Conservation (phyloP, 2,888 invertebrate genomes). For the Drosophila buzzatii region DNA sequence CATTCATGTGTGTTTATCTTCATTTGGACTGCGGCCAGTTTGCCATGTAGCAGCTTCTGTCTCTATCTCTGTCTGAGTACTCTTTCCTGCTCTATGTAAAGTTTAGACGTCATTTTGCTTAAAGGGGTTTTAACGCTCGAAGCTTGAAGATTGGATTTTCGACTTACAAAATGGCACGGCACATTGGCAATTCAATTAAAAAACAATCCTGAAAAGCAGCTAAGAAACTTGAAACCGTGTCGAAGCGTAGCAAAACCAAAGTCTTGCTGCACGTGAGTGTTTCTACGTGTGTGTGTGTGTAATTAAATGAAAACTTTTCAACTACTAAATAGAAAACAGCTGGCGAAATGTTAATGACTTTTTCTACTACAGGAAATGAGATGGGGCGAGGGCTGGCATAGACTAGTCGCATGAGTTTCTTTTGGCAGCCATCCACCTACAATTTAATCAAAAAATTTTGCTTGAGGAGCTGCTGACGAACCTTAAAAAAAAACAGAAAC, state of each 20-base stretch:
- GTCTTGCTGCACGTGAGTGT: not conserved
- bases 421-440: conserved; percentile 37
- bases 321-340: conserved; percentile 51
- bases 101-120: conserved; percentile 53
- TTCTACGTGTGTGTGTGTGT: conserved; percentile 27
- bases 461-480: conserved; percentile 54
- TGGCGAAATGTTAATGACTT: conserved; percentile 67
- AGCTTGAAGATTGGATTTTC: conserved; percentile 68
- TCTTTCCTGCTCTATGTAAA: conserved; percentile 24
- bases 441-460: conserved; percentile 61
- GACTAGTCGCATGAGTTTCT: not conserved
- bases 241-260: conserved; percentile 41
- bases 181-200: conserved; percentile 73
- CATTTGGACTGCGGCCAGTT: conserved; percentile 48
- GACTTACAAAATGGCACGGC: conserved; percentile 38
- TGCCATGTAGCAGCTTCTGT: not conserved
- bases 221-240: conserved; percentile 42
- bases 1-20: conserved; percentile 77
- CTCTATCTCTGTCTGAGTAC: not conserved
- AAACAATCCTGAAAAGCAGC: conserved; percentile 28
- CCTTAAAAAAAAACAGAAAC: conserved; percentile 24
- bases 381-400: not conserved
- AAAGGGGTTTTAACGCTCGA: conserved; percentile 50
- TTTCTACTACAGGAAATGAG: conserved; percentile 61
- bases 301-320: conserved; percentile 74